Conservation (phyloP, 2,888 invertebrate genomes). For the Druceiella hillmani region DNA sequence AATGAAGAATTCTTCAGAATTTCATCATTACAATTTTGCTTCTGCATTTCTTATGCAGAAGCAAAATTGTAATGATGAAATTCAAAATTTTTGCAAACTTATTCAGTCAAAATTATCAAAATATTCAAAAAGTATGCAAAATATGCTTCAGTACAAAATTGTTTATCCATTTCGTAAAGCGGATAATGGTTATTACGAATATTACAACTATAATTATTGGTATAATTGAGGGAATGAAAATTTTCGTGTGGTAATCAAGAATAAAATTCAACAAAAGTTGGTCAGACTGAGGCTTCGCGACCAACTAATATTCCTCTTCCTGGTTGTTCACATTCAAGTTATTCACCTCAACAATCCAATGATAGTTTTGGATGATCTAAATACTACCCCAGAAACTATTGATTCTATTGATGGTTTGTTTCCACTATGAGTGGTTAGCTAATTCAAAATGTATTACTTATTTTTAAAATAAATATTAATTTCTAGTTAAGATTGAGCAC, state of each 20-base stretch:
- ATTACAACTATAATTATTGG: conserved; percentile 10
- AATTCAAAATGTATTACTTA: too few relatives aligned
- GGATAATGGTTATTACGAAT: conserved; percentile 11
- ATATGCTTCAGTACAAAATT: conserved; percentile 11
- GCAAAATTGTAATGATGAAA: conserved; percentile 10
- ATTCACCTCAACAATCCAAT: conserved; percentile 9
- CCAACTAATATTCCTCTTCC: conserved; percentile 8
- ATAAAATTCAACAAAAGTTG: conserved; percentile 9
- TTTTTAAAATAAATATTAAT: too few relatives aligned
- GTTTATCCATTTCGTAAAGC: conserved; percentile 10
- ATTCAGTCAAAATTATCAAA: conserved; percentile 10
- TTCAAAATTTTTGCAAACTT: conserved; percentile 11
- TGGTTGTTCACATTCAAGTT: too few relatives aligned
- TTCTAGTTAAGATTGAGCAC: too few relatives aligned
- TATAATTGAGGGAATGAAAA: conserved; percentile 9
- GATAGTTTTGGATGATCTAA: conserved; percentile 8
- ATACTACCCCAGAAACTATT: conserved; percentile 9
- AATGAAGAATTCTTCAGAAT: conserved; percentile 7
- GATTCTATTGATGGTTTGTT: conserved; percentile 11
- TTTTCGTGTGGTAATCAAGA: conserved; percentile 8
- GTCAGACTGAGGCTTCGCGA: conserved; percentile 9
- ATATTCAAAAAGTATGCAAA: conserved; percentile 11
- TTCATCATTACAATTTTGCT: not conserved
- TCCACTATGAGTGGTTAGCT: conserved; percentile 10
- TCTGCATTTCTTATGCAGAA: conserved; percentile 10